Conservation (phyloP, 2,113 vertebrate genomes). For the Castor canadensis region DNA sequence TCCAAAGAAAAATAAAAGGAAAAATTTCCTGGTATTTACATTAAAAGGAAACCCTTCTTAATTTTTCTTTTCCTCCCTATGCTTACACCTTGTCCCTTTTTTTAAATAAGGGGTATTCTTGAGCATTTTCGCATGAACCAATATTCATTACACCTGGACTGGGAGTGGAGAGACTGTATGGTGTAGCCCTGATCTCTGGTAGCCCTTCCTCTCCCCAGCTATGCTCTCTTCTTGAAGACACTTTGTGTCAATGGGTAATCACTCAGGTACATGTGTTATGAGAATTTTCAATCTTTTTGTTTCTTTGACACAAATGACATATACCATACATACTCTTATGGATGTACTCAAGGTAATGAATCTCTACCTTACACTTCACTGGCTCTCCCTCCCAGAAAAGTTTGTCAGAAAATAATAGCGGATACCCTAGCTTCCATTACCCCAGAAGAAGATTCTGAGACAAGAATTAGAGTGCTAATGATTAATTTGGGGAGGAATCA, state of each 20-base stretch:
- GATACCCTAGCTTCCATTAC: neutral
- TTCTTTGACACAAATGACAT: neutral
- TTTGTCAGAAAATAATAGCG: neutral
- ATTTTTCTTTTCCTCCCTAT: slow-evolving; percentile 6
- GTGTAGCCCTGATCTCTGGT: neutral
- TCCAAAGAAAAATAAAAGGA: neutral
- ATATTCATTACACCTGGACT: neutral
- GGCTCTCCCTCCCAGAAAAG: neutral
- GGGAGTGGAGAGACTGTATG: neutral
- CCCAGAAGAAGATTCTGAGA: neutral
- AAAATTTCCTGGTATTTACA: neutral
- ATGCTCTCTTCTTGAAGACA: neutral
- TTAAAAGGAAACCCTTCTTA: neutral
- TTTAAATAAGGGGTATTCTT: neutral
- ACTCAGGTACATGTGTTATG: neutral
- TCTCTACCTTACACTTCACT: neutral
- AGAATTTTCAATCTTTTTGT: neutral
- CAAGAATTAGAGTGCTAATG: neutral
- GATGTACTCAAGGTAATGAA: neutral
- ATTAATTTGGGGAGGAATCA: slow-evolving; percentile 12
- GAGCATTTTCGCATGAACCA: neutral
- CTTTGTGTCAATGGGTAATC: neutral
- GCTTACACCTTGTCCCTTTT: neutral
- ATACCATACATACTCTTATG: neutral
- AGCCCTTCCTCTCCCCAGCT: neutral